Evolutionary conservation across 2,113 vertebrate genomes (phyloP).

Genomic region (Sceloporus tristichus): DNA sequence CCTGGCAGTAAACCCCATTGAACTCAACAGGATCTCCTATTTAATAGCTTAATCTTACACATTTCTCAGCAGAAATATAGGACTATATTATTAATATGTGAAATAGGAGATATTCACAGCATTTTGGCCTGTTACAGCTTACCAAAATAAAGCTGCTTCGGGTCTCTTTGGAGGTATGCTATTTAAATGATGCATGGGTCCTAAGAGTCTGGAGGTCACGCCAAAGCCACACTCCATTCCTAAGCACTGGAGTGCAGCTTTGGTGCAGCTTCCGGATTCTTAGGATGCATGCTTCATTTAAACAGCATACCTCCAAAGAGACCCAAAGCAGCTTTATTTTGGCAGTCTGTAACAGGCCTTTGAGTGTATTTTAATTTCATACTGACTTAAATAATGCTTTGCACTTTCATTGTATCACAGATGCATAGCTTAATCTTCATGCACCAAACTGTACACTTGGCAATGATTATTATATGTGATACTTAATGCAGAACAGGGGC

Average conservation of each 20-base stretch:
- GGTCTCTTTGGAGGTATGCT: too few species aligned
- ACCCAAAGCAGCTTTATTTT: too few species aligned
- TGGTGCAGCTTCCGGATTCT: too few species aligned
- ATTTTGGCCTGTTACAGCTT: too few species aligned
- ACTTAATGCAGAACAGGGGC: neutral
- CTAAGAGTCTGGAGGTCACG: too few species aligned
- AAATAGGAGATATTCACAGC: constrained; percentile 11
- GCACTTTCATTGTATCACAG: neutral
- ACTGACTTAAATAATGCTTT: neutral
- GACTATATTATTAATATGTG: neutral
- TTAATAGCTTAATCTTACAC: too few species aligned
- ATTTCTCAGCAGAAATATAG: neutral
- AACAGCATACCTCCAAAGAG: too few species aligned
- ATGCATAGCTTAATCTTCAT: neutral
- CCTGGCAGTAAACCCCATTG: neutral
- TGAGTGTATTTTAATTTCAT: neutral
- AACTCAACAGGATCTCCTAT: neutral
- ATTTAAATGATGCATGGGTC: too few species aligned
- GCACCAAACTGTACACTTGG: neutral
- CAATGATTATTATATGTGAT: neutral
- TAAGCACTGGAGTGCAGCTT: too few species aligned
- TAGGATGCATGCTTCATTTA: too few species aligned
- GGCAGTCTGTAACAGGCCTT: neutral
- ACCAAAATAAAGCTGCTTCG: too few species aligned
- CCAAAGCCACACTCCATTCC: too few species aligned